phyloP scores from a whole-genome alignment of 1,140 invertebrate species.

The Bombus fervidus region DNA sequence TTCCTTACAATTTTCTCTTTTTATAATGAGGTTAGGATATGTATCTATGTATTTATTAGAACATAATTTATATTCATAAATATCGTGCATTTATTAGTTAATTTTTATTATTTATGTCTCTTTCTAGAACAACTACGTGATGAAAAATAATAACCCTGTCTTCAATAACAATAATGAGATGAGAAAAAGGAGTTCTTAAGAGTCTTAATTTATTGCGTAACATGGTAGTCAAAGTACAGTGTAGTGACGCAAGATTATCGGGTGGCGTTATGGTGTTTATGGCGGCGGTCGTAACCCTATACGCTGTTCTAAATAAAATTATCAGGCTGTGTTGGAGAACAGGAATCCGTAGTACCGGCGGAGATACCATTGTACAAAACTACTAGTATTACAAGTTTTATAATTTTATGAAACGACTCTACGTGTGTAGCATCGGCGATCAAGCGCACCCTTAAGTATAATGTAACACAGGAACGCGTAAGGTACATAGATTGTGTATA shows the following conservation, averaged over 20 bases:
- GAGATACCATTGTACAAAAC: background rate
- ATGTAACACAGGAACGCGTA: constrained; percentile 6
- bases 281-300: background rate
- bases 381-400: constrained; percentile 28
- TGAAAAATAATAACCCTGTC: too few species aligned
- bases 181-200: background rate
- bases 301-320: constrained; percentile 30
- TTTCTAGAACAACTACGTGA: too few species aligned
- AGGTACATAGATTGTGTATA: background rate
- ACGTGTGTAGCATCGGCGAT: constrained; percentile 7
- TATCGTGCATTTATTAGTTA: too few species aligned
- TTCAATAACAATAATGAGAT: background rate
- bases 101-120: too few species aligned
- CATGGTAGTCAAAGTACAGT: background rate
- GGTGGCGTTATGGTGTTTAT: background rate
- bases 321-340: constrained; percentile 10
- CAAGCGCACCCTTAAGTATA: background rate
- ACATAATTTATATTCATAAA: too few species aligned
- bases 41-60: too few species aligned
- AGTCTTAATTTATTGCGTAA: background rate
- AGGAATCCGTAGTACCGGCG: background rate
- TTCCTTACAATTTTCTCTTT: too few species aligned
- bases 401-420: constrained; percentile 15
- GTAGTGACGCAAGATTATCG: constrained; percentile 6
- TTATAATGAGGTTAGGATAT: too few species aligned